Base-by-base conservation (phyloP, 2,888 invertebrate species). In the Parnassius apollo region DNA sequence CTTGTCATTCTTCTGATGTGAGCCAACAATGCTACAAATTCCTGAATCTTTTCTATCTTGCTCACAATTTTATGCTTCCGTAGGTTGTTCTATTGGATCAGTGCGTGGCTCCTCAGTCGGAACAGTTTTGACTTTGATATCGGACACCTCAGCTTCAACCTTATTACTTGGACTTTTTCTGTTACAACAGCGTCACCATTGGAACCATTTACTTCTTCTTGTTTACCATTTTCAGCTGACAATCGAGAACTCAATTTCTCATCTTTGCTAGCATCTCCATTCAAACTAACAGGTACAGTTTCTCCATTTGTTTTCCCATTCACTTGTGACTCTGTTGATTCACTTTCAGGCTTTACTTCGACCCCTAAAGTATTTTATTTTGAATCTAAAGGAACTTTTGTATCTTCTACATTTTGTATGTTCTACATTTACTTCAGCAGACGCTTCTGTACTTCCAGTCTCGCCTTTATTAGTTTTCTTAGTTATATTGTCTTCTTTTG, bases 111-210 rank as follows among this genome's bases (percentile, higher is more conserved):
- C 90, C 61, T 88, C 91, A 12, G 89, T 85, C 60, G 92, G 85
- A 50, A 93, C 86, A 67, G 92, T 88, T 84, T 93, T 93, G 35
- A 92, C 91, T 85, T 93, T 93, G 71, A 93, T 92, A 66, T 93
- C 93, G 11, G 82, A 67, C 48, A 81, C 74, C 61, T 83, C 88
- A 1, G 75, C 67, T 56, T 84, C 85, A 2, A 73, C 68, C 64
- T 83, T 85, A 57, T 71, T 80, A 56, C 90, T 70, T 89, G 84
- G 42, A 80, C 88, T 74, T 80, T 82, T 75, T 76, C 87, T 68
- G 66, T 65, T 7, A 69, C 70, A 63, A 60, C 68, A 25, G 71
- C 66, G 42, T 71, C 71, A 2, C 74, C 72, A 57, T 78, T 76
- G 7, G 73, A 68, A 10, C 72, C 74, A 42, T 75, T 76, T 8